These are phyloP conservation scores for Orthonyx spaldingii DNA, from an alignment of 2,113 vertebrate species.

Conservation along the genomic window DNA sequence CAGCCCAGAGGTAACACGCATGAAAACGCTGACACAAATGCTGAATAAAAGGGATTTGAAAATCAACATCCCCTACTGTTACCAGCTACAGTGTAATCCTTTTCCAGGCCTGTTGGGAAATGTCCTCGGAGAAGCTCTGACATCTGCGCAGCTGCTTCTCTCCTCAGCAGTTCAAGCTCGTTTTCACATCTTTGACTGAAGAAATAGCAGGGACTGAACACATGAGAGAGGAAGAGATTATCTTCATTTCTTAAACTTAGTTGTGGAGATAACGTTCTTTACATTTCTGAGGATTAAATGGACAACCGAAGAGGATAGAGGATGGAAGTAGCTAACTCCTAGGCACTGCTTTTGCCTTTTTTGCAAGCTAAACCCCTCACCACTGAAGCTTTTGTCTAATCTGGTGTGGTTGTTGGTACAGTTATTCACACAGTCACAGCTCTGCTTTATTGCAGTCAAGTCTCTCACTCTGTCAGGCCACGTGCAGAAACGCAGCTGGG, in stretches of 20 bases:
- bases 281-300: not conserved
- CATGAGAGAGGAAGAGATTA: not conserved
- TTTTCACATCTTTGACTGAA: not conserved
- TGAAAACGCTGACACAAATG: constrained; percentile 61
- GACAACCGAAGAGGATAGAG: not conserved
- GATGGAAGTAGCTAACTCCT: not conserved
- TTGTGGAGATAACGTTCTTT: not conserved
- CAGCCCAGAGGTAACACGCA: constrained; percentile 49
- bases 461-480: not conserved
- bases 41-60: constrained; percentile 62
- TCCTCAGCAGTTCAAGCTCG: constrained; percentile 14
- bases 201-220: not conserved
- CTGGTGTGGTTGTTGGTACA: not conserved
- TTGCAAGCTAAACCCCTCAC: not conserved
- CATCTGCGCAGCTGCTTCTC: constrained; percentile 29
- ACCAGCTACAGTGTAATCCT: constrained; percentile 44
- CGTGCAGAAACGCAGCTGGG: not conserved
- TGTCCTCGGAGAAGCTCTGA: constrained; percentile 35
- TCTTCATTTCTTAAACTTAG: not conserved
- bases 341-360: not conserved
- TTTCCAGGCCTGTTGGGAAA: constrained; percentile 47
- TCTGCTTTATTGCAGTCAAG: not conserved
- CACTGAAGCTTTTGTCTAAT: not conserved
- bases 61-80: constrained; percentile 56
- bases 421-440: not conserved